Base-by-base conservation (phyloP, 2,888 invertebrate species). In the Malthinus seriepunctatus region DNA sequence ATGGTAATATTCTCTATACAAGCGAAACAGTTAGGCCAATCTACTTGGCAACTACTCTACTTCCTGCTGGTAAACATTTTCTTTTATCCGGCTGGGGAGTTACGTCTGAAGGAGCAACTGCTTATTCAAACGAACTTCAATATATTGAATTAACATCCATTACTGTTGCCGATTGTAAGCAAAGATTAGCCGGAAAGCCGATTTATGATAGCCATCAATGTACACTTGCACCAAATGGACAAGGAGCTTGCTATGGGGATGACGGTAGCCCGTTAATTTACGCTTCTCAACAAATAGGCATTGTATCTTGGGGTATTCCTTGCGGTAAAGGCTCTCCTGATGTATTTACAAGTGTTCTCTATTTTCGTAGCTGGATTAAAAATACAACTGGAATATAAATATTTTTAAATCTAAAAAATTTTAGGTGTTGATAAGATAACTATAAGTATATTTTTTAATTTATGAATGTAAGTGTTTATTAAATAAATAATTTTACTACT, bases 221-320 rank as follows among this genome's bases (percentile, higher is more conserved):
- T 67, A 84, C 86, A 0, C 73, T 84, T 11, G 85, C 84, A 32
- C 81, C 78, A 67, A 70, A 73, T 44, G 86, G 86, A 1, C 82
- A 86, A 75, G 86, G 86, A 0, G 85, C 86, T 60, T 76, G 71
- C 2, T 74, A 83, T 79, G 83, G 83, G 60, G 84, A 84, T 62
- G 83, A 83, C 10, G 84, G 84, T 0, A 82, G 83, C 2, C 83
- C 83, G 0, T 70, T 83, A 15, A 11, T 39, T 5, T 39, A n/a
- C 15, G 39, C 8, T 9, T 5, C 5, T 9, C 39, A 15, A 15
- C 39, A 81, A 3, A 80, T 82, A 0, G 83, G 83, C 15, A 71
- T 84, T 8, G 82, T 83, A 0, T 83, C 83, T 0, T 83, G 82
- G 82, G 83, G 82, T 3, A 76, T 79, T 71, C 82, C 83, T 0